Evolutionary conservation across 1,140 invertebrate genomes (phyloP).

Genomic region (Homalodisca vitripennis): DNA sequence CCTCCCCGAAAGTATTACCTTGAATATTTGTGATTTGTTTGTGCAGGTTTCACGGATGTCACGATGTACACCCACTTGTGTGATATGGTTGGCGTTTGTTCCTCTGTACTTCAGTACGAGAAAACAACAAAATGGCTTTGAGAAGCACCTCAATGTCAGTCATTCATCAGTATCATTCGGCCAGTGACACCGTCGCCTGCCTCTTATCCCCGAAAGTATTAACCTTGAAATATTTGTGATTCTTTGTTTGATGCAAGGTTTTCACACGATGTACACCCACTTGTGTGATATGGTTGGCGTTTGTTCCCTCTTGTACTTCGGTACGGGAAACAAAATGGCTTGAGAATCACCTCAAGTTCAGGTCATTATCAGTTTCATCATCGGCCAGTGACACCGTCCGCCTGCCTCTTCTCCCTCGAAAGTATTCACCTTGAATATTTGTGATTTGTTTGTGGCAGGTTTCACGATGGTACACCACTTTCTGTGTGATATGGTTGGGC

Average conservation of each 20-base stretch:
- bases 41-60: slow-evolving; percentile 74
- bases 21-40: too few species aligned
- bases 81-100: slow-evolving; percentile 72
- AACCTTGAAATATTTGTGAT: too few species aligned
- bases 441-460: slow-evolving; percentile 45
- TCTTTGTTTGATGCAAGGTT: too few species aligned
- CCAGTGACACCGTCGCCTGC: slow-evolving; percentile 72
- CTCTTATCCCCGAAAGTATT: slow-evolving; percentile 79
- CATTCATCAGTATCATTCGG: slow-evolving; percentile 75
- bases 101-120: slow-evolving; percentile 69
- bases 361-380: slow-evolving; percentile 76
- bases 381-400: slow-evolving; percentile 74
- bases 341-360: slow-evolving; percentile 76
- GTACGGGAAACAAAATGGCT: slow-evolving; percentile 64
- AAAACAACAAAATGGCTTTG: slow-evolving; percentile 66
- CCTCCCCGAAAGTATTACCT: slow-evolving; percentile 78
- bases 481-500: slow-evolving; percentile 71
- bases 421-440: slow-evolving; percentile 55
- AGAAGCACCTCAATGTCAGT: slow-evolving; percentile 77
- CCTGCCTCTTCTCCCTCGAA: slow-evolving; percentile 78
- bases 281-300: slow-evolving; percentile 72
- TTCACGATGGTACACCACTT: slow-evolving; percentile 78
- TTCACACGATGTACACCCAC: slow-evolving; percentile 79
- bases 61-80: slow-evolving; percentile 72
- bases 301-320: slow-evolving; percentile 70